Conservation (phyloP, 2,888 invertebrate genomes). For the Atethmia centrago region DNA sequence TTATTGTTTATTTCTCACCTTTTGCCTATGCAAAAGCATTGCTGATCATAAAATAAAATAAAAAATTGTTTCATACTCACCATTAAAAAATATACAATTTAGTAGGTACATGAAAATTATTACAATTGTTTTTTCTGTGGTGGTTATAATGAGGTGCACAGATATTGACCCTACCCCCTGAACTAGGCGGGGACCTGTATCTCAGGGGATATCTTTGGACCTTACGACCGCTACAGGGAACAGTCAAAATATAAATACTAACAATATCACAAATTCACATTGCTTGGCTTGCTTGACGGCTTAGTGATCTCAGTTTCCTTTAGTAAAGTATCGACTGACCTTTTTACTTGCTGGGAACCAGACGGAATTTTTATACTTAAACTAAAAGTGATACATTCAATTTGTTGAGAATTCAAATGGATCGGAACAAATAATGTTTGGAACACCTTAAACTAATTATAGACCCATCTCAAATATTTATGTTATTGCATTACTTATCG, state of each 20-base stretch:
- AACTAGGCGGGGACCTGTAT: no score
- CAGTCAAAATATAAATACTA: background rate
- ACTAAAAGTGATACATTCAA: constrained; percentile 16
- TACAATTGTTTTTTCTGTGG: no score
- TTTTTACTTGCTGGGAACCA: constrained; percentile 1
- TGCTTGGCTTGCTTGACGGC: no score
- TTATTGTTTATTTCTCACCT: no score
- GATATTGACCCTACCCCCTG: no score
- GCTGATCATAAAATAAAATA: no score
- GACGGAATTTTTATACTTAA: background rate
- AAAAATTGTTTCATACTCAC: no score
- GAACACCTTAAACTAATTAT: constrained; percentile 47
- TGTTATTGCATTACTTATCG: constrained; percentile 32
- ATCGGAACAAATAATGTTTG: constrained; percentile 31
- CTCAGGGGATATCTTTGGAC: no score
- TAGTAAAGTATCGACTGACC: background rate
- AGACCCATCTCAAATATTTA: constrained; percentile 43
- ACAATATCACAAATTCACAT: background rate
- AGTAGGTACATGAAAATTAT: no score
- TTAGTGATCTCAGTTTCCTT: background rate
- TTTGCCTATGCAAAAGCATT: no score
- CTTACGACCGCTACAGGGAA: background rate
- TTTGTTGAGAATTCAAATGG: constrained; percentile 20
- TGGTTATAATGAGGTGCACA: no score
- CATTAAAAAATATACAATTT: no score